phyloP scores from a whole-genome alignment of 2,888 invertebrate species.

The Apotomis capreana region DNA sequence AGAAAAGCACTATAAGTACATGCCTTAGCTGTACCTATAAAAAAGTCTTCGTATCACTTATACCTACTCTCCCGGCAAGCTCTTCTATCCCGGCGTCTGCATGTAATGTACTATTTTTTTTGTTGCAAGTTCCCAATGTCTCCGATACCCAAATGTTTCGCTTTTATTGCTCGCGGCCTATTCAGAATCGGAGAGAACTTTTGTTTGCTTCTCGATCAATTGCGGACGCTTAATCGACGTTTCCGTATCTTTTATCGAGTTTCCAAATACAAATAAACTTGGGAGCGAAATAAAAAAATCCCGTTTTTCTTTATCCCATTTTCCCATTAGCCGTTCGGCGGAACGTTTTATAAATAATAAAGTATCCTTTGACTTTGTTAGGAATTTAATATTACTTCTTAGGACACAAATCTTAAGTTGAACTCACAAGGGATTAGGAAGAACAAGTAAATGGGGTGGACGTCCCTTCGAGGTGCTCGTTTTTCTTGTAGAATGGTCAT shows the following conservation, averaged over 20 bases:
- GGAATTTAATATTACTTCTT: constrained; percentile 36
- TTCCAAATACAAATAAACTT: constrained; percentile 41
- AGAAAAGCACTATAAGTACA: no score
- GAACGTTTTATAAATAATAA: constrained; percentile 37
- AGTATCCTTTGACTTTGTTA: constrained; percentile 33
- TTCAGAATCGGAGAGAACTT: constrained; percentile 45
- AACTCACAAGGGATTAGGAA: constrained; percentile 21
- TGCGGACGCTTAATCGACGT: constrained; percentile 47
- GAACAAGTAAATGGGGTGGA: constrained; percentile 23
- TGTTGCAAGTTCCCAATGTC: not conserved
- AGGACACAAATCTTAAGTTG: constrained; percentile 37
- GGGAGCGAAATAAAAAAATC: constrained; percentile 27
- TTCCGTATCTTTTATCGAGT: constrained; percentile 45
- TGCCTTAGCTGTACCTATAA: no score
- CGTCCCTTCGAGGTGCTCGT: constrained; percentile 22
- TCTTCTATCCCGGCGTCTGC: no score
- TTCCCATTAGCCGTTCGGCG: constrained; percentile 24
- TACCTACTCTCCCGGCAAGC: no score
- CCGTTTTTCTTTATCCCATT: constrained; percentile 36
- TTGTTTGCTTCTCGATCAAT: constrained; percentile 48
- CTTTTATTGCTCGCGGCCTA: constrained; percentile 27
- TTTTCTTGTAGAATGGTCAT: constrained; percentile 18
- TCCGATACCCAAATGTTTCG: constrained; percentile 16
- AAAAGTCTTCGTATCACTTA: no score
- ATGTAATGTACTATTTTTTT: no score